Base-by-base conservation (phyloP, 2,113 vertebrate species). In the Neolamprologus ventralis region DNA sequence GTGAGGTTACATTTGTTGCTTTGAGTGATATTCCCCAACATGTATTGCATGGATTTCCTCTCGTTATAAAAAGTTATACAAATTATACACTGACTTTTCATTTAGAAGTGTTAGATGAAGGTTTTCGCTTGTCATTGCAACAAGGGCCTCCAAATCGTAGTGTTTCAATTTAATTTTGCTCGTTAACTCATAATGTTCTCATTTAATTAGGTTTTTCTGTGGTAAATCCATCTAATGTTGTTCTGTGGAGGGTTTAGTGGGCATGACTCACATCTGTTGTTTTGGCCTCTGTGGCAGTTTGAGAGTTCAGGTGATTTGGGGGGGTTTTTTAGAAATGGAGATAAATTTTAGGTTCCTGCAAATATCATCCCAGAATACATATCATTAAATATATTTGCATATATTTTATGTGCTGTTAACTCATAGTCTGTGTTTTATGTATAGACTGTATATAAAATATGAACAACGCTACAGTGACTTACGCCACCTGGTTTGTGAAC, bases 271-370 rank as follows among this genome's bases (percentile, higher is more conserved):
- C 71, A 75, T 75, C 42, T 75, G 71, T 75, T 75, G 9, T 75
- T 75, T 19, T 47, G 23, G 71, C 71, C 71, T 75, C 23, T 3
- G 71, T 28, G 23, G 14, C 65, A 35, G 11, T n/a, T 57, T 42
- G 35, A 47, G 13, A 40, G n/a, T 13, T 79, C 14, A 37, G 19
- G 10, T 49, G 35, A 37, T 73, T 42, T 71, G 11, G 9, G 3
- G 0, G 0, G 1, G 1, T 37, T 19, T 37, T 37, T 68, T 2
- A 37, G 9, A 73, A 73, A 75, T 47, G 21, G 14, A 45, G 8
- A 45, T 75, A 11, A 5, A 75, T 75, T 75, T 75, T 75, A 12
- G 23, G 9, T 47, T 28, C 14, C 23, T 47, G 71, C 42, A 75
- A 28, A 49, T 10, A 75, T 47, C 23, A 75, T 17, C 14, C 71